phyloP scores from a whole-genome alignment of 1,140 invertebrate species.

The Drosophila equinoxialis region DNA sequence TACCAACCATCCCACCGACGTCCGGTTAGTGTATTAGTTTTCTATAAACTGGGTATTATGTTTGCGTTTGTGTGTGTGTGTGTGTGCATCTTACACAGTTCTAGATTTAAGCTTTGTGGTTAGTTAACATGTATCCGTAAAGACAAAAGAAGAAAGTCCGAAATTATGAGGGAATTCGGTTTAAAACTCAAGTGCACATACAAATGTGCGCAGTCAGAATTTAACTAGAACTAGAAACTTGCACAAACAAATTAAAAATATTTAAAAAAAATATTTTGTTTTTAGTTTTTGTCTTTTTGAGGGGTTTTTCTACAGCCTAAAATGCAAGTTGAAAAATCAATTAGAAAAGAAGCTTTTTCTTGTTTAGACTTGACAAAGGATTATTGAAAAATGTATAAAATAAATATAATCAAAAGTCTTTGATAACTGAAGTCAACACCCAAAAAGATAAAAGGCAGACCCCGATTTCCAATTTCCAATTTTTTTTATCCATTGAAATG shows the following conservation, averaged over 20 bases:
- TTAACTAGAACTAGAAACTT: conserved; percentile 2
- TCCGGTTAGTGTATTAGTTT: conserved; percentile 1
- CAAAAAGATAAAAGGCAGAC: too few relatives aligned
- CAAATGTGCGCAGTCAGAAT: not conserved
- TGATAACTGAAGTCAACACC: too few relatives aligned
- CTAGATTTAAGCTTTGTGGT: conserved; percentile 10
- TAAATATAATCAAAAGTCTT: too few relatives aligned
- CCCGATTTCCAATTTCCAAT: too few relatives aligned
- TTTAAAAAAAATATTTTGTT: too few relatives aligned
- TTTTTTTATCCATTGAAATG: too few relatives aligned
- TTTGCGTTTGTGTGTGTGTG: not conserved
- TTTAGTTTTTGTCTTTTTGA: not conserved
- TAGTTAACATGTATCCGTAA: conserved; percentile 1
- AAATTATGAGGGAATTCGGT: not conserved
- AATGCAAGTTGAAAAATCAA: conserved; percentile 1
- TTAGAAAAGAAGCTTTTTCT: not conserved
- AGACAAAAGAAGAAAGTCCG: not conserved
- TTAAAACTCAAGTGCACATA: not conserved
- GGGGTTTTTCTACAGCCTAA: not conserved
- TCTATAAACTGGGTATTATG: not conserved
- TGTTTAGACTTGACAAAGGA: too few relatives aligned
- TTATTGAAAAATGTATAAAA: too few relatives aligned
- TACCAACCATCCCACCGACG: not conserved
- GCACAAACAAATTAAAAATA: too few relatives aligned
- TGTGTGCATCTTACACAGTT: conserved; percentile 1